These are phyloP conservation scores for Pseudochirops corinnae DNA, from an alignment of 2,797 vertebrate species.

Conservation along the genomic window DNA sequence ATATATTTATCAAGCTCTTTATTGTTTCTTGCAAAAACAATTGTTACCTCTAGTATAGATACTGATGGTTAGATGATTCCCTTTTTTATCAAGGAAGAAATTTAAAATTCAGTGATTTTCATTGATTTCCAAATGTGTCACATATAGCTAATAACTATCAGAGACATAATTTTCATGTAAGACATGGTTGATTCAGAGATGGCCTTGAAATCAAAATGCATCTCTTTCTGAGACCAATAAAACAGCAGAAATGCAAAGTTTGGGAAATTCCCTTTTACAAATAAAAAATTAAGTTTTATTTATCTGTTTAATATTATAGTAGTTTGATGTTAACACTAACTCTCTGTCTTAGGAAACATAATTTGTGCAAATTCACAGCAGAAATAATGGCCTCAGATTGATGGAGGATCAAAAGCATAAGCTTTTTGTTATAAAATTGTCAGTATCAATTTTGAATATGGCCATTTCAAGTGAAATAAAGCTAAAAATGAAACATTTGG, in stretches of 20 bases:
- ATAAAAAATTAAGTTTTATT: constrained; percentile 17
- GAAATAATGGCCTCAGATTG: constrained; percentile 21
- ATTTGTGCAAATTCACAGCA: constrained; percentile 1
- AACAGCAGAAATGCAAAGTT: neutral
- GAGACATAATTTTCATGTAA: neutral
- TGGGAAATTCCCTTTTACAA: constrained; percentile 30
- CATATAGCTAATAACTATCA: neutral
- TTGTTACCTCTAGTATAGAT: neutral
- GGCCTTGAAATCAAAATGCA: neutral
- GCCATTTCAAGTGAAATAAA: constrained; percentile 34
- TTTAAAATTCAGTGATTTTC: neutral
- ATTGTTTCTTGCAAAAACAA: neutral
- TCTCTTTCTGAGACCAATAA: neutral
- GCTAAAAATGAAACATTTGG: constrained; percentile 24
- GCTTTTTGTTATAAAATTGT: constrained; percentile 40
- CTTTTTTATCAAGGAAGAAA: neutral
- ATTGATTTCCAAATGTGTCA: neutral
- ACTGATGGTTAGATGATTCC: neutral
- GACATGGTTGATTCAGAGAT: neutral
- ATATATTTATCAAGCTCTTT: neutral
- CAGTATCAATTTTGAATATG: constrained; percentile 9
- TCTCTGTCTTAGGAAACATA: constrained; percentile 21
- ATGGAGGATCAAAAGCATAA: neutral
- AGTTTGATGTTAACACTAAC: constrained; percentile 5
- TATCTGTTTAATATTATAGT: constrained; percentile 1